Percentiles rank a stretch among this genome's conserved stretches.
Conservation (phyloP, 2,113 vertebrate species). For the Ceyx margarethae region DNA sequence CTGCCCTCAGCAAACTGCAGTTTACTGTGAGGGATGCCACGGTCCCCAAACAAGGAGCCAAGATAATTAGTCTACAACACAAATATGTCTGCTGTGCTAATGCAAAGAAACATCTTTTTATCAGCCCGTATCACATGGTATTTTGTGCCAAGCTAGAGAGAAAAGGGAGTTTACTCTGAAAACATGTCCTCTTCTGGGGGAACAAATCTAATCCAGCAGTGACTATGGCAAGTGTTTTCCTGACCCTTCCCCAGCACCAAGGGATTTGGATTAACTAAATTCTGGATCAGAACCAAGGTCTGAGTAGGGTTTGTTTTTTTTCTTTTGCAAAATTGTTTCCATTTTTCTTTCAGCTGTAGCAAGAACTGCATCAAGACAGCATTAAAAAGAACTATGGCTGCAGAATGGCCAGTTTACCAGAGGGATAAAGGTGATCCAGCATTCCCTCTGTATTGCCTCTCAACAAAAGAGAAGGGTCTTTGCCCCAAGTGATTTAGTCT, state of each 20-base stretch:
- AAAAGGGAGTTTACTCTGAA: constrained; percentile 12
- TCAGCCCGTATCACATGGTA: not conserved
- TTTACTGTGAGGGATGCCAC: constrained; percentile 3
- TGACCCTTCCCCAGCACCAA: not conserved
- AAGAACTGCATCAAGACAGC: not conserved
- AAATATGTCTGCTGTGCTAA: constrained; percentile 50
- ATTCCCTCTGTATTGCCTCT: not conserved
- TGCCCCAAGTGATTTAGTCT: not conserved
- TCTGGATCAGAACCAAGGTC: not conserved
- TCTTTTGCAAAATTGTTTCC: not conserved
- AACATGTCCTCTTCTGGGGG: not conserved
- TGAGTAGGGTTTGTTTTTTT: not conserved
- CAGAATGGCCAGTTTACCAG: not conserved
- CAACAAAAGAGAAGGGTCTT: not conserved
- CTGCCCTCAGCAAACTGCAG: constrained; percentile 13
- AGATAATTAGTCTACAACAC: constrained; percentile 44
- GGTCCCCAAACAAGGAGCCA: constrained; percentile 11
- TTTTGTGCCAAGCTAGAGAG: not conserved
- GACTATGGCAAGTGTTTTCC: not conserved
- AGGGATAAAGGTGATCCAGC: not conserved
- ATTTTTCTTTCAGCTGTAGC: not conserved
- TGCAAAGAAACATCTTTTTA: constrained; percentile 39
- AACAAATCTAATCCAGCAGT: not conserved
- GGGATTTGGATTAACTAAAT: not conserved
- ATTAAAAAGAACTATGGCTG: not conserved